A percentile compares a stretch with the other conserved stretches of the same genome.
phyloP scores from a whole-genome alignment of 2,113 vertebrate species.

The Macquaria ambigua region DNA sequence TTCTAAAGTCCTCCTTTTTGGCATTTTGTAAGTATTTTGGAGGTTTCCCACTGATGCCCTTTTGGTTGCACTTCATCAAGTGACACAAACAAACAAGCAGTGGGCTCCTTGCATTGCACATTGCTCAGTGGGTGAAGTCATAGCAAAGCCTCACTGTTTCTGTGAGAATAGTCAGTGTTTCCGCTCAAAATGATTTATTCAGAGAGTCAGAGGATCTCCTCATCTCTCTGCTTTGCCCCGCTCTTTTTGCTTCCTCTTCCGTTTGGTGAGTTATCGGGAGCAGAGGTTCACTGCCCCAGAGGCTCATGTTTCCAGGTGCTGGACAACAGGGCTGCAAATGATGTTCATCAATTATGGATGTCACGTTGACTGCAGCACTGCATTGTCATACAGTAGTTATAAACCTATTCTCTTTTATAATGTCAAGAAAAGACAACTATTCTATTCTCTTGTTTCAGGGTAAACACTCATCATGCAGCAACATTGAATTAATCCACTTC shows the following conservation, averaged over 20 bases:
- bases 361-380: slow-evolving; percentile 15
- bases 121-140: slow-evolving; percentile 18
- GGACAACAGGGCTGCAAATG: slow-evolving; percentile 49
- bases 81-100: slow-evolving; percentile 25
- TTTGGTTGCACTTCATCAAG: slow-evolving; percentile 5
- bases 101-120: not conserved
- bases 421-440: not conserved
- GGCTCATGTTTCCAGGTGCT: slow-evolving; percentile 48
- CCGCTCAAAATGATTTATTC: slow-evolving; percentile 33
- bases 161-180: slow-evolving; percentile 16
- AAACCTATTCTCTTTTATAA: not conserved
- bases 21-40: not conserved
- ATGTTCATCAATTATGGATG: slow-evolving; percentile 59
- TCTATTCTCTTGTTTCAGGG: not conserved
- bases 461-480: not conserved
- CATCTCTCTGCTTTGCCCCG: not conserved
- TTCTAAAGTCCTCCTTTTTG: not conserved
- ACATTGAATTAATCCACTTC: slow-evolving; percentile 14
- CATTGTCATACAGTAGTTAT: not conserved
- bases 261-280: not conserved
- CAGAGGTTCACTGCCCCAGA: slow-evolving; percentile 14
- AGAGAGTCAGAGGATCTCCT: slow-evolving; percentile 1
- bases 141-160: not conserved
- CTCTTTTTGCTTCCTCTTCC: not conserved
- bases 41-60: not conserved